Base-by-base conservation (phyloP, 1,140 invertebrate genomes). In the Drosophila novamexicana region DNA sequence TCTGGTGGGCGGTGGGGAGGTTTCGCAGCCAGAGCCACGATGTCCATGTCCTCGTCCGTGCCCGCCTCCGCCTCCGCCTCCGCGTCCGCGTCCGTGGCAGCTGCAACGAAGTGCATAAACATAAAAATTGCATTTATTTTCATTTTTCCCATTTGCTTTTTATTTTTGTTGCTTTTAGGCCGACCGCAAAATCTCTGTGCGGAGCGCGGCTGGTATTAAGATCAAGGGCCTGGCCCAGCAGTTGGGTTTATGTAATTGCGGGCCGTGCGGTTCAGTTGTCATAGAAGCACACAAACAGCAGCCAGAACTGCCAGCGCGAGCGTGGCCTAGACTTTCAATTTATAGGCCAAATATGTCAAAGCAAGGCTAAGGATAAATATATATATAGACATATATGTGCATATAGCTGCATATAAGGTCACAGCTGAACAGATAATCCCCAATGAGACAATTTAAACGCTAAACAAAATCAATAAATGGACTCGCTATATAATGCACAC, bases 91-190 rank as follows among this genome's bases (percentile, higher is more conserved):
- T 50, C 47, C 18, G 57, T 73, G 34, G 65, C 71, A 74, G 65
- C 71, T 69, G 71, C 71, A 74, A 47, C 57, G 36, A 69, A 73
- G 71, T 69, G 66, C 71, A 74, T 69, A 69, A 68, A 68, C 71
- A 74, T 74, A 49, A 74, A 29, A 74, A 74, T 74, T 74, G 71
- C 57, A 68, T 73, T 74, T 74, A 62, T 69, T 62, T 69, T 44
- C 53, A 10, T 64, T 56, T 44, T 22, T 29, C 7, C 12, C 56
- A 44, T 32, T 50, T 49, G 7, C n/a, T 14, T 45, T 6, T 29
- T 8, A 6, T 18, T 44, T 14, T 29, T 36, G 12, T 56, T 40
- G 29, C 16, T 54, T 39, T 59, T 61, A 61, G 70, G 64, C 64
- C 65, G 49, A 54, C 47, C 37, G 29, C 32, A 29, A 34, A 68